Base-by-base conservation (phyloP, 2,888 invertebrate genomes). In the Rhagophthalmus giganteus region DNA sequence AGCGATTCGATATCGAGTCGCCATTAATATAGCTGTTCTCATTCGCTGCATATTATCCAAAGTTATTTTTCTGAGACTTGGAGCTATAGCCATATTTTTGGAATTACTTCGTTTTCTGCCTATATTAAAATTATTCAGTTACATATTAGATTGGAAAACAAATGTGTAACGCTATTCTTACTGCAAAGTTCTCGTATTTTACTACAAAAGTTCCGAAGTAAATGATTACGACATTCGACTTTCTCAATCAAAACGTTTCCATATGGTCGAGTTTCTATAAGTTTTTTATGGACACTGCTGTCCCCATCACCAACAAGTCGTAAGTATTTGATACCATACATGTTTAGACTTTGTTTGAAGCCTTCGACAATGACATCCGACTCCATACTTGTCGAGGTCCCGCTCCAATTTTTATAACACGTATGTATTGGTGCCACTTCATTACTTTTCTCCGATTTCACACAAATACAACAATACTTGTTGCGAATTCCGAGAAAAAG, bases 251-350 rank as follows among this genome's bases (percentile, higher is more conserved):
- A 7, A 20, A 20, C 20, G 7, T 5, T 20, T 20, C 20, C 20
- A 20, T 20, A 20, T 20, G 20, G 20, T 14, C 34, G 20, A 6
- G 34, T n/a, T 34, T 34, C 34, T 11, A 20, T 3, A 4, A 34
- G 34, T 58, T 57, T 59, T 26, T 57, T 54, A 33, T 61, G 67
- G 1, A 70, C 69, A 7, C 63, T 68, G 7, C 65, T 63, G 47
- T 73, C 72, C 2, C 71, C 71, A 57, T 70, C 71, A n/a, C 67
- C 68, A 3, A 71, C 58, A 24, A 70, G 50, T 44, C 57, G 50
- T 1, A 37, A 55, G 48, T 66, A 65, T n/a, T 61, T 60, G 2
- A 66, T 8, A 30, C 51, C 49, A 51, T 65, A 60, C 58, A 60
- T 58, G 5, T 38, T 40, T 20, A 20, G 4, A 7, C 20, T 20